A percentile compares a stretch with the other conserved stretches of the same genome.
phyloP scores from a whole-genome alignment of 23 tunicate species.

The Halocynthia aurantium region DNA sequence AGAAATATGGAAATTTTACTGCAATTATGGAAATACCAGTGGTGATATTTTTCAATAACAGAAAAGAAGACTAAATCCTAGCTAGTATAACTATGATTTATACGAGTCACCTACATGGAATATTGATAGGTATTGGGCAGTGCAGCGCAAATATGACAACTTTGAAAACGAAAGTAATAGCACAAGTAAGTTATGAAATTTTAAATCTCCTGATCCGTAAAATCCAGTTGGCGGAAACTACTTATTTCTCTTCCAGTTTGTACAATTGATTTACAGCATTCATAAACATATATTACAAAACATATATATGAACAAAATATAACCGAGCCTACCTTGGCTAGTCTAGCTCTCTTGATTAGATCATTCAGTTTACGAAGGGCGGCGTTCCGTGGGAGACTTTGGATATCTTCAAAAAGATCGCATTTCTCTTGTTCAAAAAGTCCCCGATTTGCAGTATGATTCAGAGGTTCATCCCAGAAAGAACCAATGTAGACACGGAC shows the following conservation, averaged over 20 bases:
- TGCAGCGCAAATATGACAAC: too few species aligned
- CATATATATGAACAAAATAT: background rate
- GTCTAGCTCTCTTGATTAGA: constrained; percentile 95
- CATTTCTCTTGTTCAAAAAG: constrained; percentile 86
- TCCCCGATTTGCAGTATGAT: constrained; percentile 74
- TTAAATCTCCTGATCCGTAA: background rate
- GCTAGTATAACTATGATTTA: too few species aligned
- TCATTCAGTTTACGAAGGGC: constrained; percentile 94
- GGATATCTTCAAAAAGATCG: constrained; percentile 96
- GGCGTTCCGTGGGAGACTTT: constrained; percentile 90
- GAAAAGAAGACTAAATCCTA: too few species aligned
- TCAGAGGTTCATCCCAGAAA: constrained; percentile 97
- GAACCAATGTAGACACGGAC: constrained; percentile 99
- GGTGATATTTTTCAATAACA: too few species aligned
- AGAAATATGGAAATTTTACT: too few species aligned
- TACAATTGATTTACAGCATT: too few species aligned
- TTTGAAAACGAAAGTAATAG: background rate
- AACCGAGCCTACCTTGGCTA: constrained; percentile 70
- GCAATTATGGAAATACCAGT: too few species aligned
- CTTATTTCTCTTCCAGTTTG: too few species aligned
- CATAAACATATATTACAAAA: background rate
- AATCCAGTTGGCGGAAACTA: too few species aligned
- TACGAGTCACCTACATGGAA: too few species aligned
- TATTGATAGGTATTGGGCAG: too few species aligned
- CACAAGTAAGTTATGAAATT: background rate